These are phyloP conservation scores for Cerastoderma edule DNA, from an alignment of 2,888 invertebrate species.

Conservation along the genomic window DNA sequence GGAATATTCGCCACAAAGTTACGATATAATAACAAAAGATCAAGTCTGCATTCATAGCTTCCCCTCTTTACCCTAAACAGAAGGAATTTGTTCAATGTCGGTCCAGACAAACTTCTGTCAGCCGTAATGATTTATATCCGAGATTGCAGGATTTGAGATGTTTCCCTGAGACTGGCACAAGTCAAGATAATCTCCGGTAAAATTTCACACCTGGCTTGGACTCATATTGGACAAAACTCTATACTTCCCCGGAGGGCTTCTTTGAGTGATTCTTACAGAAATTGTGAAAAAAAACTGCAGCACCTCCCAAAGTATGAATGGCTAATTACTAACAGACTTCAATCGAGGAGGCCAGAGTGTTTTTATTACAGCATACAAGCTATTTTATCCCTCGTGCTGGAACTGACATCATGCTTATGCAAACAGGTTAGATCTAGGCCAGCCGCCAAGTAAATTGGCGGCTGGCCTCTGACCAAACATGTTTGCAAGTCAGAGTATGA, in stretches of 20 bases:
- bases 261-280: slow-evolving; percentile 7
- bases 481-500: too few species aligned
- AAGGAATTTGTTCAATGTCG: neutral
- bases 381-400: too few species aligned
- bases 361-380: too few species aligned
- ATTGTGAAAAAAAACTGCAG: neutral
- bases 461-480: too few species aligned
- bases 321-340: too few species aligned
- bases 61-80: slow-evolving; percentile 10
- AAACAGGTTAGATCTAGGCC: too few species aligned
- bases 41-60: too few species aligned
- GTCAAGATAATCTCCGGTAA: slow-evolving; percentile 20
- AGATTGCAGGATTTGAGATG: slow-evolving; percentile 23
- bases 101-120: slow-evolving; percentile 17
- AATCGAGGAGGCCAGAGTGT: too few species aligned
- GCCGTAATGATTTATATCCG: slow-evolving; percentile 20
- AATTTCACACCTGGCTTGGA: slow-evolving; percentile 23
- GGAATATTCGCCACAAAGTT: too few species aligned
- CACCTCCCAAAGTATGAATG: neutral
- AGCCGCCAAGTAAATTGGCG: too few species aligned
- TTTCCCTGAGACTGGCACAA: slow-evolving; percentile 21
- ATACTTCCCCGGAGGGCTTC: neutral
- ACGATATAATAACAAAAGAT: too few species aligned
- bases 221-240: slow-evolving; percentile 8
- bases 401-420: too few species aligned